Percentiles rank a stretch among this genome's conserved stretches.
These are phyloP conservation scores for Erinaceus europaeus DNA, from an alignment of 2,113 vertebrate species.

Conservation along the genomic window DNA sequence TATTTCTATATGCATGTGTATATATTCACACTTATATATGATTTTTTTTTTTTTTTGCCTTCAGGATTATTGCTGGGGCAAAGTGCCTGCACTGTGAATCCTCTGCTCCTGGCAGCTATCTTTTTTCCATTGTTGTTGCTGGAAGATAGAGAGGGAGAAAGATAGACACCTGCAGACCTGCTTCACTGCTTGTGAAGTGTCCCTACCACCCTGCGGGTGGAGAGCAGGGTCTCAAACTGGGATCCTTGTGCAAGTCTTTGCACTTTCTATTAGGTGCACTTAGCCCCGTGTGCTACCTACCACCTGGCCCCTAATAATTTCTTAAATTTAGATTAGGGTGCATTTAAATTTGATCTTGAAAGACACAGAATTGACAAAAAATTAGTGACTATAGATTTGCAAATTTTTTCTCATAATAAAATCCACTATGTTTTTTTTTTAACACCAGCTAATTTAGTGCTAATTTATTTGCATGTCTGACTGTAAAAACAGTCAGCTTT, in stretches of 20 bases:
- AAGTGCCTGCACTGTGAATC: no score
- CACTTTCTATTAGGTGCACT: no score
- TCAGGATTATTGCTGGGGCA: no score
- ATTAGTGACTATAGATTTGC: neutral
- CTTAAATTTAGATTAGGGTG: neutral
- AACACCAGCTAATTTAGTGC: neutral
- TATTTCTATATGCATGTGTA: neutral
- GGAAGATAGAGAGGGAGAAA: no score
- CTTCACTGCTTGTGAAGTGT: no score
- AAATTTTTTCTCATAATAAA: slow-evolving; percentile 29
- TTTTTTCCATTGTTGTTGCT: no score
- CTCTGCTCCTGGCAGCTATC: no score
- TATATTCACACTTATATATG: neutral
- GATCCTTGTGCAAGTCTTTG: no score
- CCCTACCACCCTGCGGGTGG: neutral
- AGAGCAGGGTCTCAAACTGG: neutral
- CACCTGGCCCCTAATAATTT: no score
- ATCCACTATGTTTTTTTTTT: slow-evolving; percentile 6
- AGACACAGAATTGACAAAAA: neutral
- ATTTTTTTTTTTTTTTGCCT: neutral
- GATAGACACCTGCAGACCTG: no score
- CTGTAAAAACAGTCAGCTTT: slow-evolving; percentile 5
- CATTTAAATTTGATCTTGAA: neutral
- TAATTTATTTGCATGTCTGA: slow-evolving; percentile 32
- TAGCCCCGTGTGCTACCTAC: no score